Evolutionary conservation across 2,797 vertebrate genomes (phyloP).

Genomic region (Morelia viridis): DNA sequence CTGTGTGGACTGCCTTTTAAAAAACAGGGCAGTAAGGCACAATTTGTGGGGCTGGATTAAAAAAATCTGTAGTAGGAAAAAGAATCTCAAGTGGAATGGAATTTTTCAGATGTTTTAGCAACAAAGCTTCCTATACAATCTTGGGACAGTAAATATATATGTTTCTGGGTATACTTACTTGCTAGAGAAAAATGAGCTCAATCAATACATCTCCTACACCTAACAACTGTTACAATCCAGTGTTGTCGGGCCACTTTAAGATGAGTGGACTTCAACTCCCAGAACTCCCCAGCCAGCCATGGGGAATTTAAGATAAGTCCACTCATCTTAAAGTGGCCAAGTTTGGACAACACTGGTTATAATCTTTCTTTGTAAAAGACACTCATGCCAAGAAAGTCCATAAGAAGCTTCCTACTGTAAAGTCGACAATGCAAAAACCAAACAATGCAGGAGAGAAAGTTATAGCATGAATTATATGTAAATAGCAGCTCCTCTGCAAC

Average conservation of each 20-base stretch:
- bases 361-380: neutral
- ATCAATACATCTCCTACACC: neutral
- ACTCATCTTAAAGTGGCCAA: too few relatives aligned
- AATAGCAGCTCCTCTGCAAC: neutral
- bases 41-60: neutral
- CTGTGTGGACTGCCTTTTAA: neutral
- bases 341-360: neutral
- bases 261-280: too few relatives aligned
- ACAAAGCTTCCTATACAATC: neutral
- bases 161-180: too few relatives aligned
- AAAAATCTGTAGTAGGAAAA: neutral
- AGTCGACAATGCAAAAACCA: neutral
- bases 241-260: too few relatives aligned
- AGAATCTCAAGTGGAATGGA: neutral
- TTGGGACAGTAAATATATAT: neutral
- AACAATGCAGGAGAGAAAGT: neutral
- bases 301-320: too few relatives aligned
- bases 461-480: neutral
- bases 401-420: neutral
- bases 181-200: neutral
- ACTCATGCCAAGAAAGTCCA: neutral
- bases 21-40: neutral
- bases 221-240: neutral
- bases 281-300: too few relatives aligned
- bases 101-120: constrained; percentile 6